A percentile compares a stretch with the other conserved stretches of the same genome.
phyloP scores from a whole-genome alignment of 2,888 invertebrate species.

The Campopleginae sp. region DNA sequence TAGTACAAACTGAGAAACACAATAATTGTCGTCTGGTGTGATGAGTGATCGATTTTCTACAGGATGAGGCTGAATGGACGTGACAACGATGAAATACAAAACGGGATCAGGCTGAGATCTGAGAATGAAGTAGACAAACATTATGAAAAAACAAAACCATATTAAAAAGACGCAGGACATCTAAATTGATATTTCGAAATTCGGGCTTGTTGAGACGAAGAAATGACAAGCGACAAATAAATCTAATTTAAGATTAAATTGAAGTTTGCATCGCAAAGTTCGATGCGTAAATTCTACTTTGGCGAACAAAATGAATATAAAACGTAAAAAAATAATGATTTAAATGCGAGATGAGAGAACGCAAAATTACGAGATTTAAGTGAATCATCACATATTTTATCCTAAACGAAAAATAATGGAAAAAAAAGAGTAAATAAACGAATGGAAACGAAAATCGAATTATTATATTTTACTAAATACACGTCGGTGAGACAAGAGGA shows the following conservation, averaged over 20 bases:
- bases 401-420: slow-evolving; percentile 51
- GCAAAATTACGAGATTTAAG: slow-evolving; percentile 39
- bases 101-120: slow-evolving; percentile 20
- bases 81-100: slow-evolving; percentile 28
- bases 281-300: slow-evolving; percentile 56
- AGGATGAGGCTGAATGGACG: slow-evolving; percentile 40
- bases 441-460: slow-evolving; percentile 70
- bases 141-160: slow-evolving; percentile 22
- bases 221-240: slow-evolving; percentile 12
- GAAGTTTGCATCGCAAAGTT: slow-evolving; percentile 54
- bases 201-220: slow-evolving; percentile 12
- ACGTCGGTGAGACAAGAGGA: slow-evolving; percentile 51
- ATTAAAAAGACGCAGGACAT: slow-evolving; percentile 30
- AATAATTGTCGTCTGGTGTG: slow-evolving; percentile 65
- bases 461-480: slow-evolving; percentile 78
- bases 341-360: not conserved
- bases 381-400: slow-evolving; percentile 69
- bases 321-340: slow-evolving; percentile 40
- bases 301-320: slow-evolving; percentile 43
- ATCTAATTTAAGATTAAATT: slow-evolving; percentile 51
- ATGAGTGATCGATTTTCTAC: slow-evolving; percentile 44
- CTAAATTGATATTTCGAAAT: slow-evolving; percentile 48
- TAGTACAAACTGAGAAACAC: slow-evolving; percentile 71
- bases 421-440: slow-evolving; percentile 47
- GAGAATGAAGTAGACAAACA: slow-evolving; percentile 28